Evolutionary conservation across 2,888 invertebrate genomes (phyloP).

Genomic region (Oscheius sp.): DNA sequence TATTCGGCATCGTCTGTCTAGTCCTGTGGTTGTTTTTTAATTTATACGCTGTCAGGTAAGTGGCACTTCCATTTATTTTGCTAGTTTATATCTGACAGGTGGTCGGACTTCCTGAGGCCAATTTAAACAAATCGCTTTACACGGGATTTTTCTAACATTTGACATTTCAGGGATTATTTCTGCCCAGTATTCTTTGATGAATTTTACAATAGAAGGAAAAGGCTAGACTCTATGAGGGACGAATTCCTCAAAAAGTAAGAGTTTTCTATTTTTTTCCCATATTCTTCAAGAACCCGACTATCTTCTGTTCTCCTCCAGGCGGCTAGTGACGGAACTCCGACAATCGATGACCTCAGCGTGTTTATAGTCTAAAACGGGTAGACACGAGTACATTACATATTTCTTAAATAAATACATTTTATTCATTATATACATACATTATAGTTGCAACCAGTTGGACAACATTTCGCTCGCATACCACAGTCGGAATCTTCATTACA

Average conservation of each 20-base stretch:
- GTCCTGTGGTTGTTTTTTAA: constrained; percentile 31
- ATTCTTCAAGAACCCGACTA: constrained; percentile 1
- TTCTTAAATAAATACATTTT: constrained; percentile 3
- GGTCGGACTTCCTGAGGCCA: neutral
- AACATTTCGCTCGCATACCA: constrained; percentile 27
- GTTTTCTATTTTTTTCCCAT: neutral
- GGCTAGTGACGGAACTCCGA: constrained; percentile 14
- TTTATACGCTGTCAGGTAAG: constrained; percentile 31
- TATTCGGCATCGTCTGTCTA: constrained; percentile 32
- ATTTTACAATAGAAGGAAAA: constrained; percentile 16
- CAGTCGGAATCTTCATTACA: constrained; percentile 27
- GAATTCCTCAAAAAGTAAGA: constrained; percentile 23
- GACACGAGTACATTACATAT: neutral
- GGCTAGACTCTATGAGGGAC: constrained; percentile 28
- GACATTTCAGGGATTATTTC: constrained; percentile 29
- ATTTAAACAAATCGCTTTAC: neutral
- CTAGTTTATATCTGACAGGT: neutral
- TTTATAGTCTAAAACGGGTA: constrained; percentile 25
- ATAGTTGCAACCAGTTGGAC: constrained; percentile 35
- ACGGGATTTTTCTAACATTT: neutral
- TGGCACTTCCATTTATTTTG: neutral
- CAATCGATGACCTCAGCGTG: constrained; percentile 29
- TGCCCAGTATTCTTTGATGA: constrained; percentile 29
- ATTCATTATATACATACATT: constrained; percentile 29
- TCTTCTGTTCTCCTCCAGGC: constrained; percentile 30